Conservation (phyloP, 2,797 vertebrate genomes). For the Halcyon leucocephala region DNA sequence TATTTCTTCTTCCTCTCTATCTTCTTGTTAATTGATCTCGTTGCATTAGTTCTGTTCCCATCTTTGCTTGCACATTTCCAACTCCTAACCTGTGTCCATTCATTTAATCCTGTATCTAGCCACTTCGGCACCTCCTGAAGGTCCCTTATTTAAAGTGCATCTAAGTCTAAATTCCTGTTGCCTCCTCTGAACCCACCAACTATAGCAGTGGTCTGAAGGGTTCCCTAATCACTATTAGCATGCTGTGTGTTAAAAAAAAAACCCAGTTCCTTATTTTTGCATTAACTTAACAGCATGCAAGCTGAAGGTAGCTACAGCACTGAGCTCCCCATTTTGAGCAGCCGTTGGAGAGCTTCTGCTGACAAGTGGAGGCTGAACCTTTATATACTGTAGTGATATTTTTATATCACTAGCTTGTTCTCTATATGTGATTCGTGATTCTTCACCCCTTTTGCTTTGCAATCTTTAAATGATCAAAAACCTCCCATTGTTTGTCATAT, state of each 20-base stretch:
- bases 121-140: neutral
- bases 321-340: neutral
- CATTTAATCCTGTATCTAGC: neutral
- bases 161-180: neutral
- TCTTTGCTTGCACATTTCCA: neutral
- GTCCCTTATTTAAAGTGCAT: neutral
- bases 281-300: neutral
- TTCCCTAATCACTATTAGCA: neutral
- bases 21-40: neutral
- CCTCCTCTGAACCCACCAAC: neutral
- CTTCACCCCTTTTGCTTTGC: neutral
- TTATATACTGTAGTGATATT: neutral
- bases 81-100: neutral
- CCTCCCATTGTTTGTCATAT: neutral
- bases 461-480: neutral
- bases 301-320: neutral
- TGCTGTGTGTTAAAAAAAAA: neutral
- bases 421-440: rapidly evolving
- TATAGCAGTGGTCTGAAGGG: neutral
- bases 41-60: neutral
- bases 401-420: neutral
- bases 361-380: neutral
- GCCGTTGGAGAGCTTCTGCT: neutral
- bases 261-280: constrained; percentile 23
- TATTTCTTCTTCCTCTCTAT: neutral